Conservation (phyloP, 2,113 vertebrate genomes). For the Chloroceryle aenea region DNA sequence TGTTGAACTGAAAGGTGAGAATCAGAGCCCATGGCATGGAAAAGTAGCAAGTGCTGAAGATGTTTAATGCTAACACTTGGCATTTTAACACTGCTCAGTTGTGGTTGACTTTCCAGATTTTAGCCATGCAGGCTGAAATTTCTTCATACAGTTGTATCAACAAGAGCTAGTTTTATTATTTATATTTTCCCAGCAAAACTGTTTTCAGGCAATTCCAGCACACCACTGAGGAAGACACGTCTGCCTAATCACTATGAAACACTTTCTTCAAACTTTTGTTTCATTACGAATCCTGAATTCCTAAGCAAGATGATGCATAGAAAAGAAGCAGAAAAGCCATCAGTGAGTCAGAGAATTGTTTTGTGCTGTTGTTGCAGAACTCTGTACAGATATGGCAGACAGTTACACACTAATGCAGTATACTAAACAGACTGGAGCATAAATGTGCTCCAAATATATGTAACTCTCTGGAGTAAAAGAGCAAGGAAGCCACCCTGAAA, state of each 20-base stretch:
- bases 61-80: neutral
- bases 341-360: neutral
- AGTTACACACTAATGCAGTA: neutral
- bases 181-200: neutral
- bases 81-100: neutral
- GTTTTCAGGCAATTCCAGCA: neutral
- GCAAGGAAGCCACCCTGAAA: neutral
- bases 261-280: neutral
- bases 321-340: neutral
- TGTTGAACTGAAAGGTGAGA: neutral
- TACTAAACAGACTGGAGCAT: neutral
- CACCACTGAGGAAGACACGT: neutral
- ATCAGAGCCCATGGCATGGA: neutral
- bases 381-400: neutral
- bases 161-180: neutral
- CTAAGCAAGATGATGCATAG: neutral
- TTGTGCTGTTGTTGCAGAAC: neutral
- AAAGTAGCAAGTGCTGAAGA: neutral
- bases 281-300: neutral
- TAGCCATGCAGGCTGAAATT: neutral
- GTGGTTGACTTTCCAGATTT: neutral
- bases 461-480: neutral
- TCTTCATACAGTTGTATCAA: fast-evolving
- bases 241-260: neutral
- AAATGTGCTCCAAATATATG: neutral